phyloP scores from a whole-genome alignment of 2,888 invertebrate species.

The Gymnoscelis rufifasciata region DNA sequence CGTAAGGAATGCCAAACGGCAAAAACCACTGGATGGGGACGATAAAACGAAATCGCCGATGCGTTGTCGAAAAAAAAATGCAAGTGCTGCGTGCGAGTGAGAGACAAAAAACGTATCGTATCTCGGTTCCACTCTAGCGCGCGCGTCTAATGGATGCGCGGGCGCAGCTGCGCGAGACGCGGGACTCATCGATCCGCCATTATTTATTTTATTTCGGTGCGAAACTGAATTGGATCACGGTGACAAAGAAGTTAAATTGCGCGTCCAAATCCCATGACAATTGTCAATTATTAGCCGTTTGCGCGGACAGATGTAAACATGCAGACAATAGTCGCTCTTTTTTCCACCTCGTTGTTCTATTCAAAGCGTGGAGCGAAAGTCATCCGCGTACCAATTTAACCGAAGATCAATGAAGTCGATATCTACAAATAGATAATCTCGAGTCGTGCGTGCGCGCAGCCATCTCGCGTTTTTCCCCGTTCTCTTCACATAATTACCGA shows the following conservation, averaged over 20 bases:
- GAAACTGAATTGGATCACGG: constrained; percentile 74
- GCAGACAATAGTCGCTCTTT: constrained; percentile 19
- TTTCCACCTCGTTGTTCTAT: constrained; percentile 24
- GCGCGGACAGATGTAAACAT: constrained; percentile 74
- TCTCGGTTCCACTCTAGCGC: constrained; percentile 75
- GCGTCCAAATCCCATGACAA: constrained; percentile 75
- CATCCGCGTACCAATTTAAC: constrained; percentile 24
- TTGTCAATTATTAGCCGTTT: constrained; percentile 58
- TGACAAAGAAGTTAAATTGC: constrained; percentile 76
- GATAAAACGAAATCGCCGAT: constrained; percentile 77
- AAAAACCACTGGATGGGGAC: constrained; percentile 73
- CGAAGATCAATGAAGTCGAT: constrained; percentile 39
- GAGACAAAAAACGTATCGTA: constrained; percentile 75
- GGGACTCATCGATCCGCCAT: constrained; percentile 60
- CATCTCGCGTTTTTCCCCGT: constrained; percentile 50
- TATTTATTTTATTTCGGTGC: constrained; percentile 77
- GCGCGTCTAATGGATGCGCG: constrained; percentile 68
- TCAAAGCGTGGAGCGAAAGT: constrained; percentile 22
- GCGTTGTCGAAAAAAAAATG: constrained; percentile 71
- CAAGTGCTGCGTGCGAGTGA: constrained; percentile 71
- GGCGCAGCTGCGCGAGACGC: constrained; percentile 63
- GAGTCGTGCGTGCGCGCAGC: constrained; percentile 40
- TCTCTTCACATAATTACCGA: constrained; percentile 46
- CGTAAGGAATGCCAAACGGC: constrained; percentile 71
- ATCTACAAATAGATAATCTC: constrained; percentile 45